phyloP scores from a whole-genome alignment of 1,140 invertebrate species.

The Triops longicaudatus region DNA sequence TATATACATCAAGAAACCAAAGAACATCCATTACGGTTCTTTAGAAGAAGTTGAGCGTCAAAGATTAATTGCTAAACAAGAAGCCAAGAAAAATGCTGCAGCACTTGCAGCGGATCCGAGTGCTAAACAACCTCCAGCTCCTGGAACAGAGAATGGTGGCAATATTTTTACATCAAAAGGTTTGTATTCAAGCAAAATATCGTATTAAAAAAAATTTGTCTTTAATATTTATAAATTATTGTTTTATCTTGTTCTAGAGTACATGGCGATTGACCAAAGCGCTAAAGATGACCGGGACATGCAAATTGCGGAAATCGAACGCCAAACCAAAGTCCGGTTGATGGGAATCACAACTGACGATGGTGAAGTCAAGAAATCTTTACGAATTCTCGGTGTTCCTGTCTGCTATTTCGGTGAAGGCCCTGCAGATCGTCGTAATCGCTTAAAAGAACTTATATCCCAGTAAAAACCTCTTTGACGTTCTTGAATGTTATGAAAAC shows the following conservation, averaged over 20 bases:
- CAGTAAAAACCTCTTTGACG: constrained; percentile 43
- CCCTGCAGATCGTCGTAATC: constrained; percentile 81
- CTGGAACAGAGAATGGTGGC: background rate
- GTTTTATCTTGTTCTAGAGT: background rate
- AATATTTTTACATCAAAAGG: background rate
- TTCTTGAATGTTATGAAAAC: too few species aligned
- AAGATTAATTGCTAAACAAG: background rate
- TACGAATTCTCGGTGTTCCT: constrained; percentile 83
- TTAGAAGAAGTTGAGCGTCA: constrained; percentile 8
- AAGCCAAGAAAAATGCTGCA: background rate
- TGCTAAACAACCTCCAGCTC: background rate
- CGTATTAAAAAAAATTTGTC: too few species aligned
- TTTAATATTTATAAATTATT: too few species aligned
- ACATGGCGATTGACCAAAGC: background rate
- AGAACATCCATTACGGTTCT: background rate
- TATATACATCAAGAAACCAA: background rate
- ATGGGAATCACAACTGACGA: constrained; percentile 76
- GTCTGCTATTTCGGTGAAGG: constrained; percentile 96
- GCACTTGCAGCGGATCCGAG: background rate
- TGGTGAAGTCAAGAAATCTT: constrained; percentile 80
- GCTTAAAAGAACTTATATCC: constrained; percentile 82
- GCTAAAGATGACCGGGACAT: background rate
- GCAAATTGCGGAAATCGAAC: background rate
- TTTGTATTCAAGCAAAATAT: too few species aligned
- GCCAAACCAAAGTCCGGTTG: background rate